A percentile compares a stretch with the other conserved stretches of the same genome.
Evolutionary conservation across 2,113 vertebrate species (phyloP).

Genomic region (Struthidea cinerea): DNA sequence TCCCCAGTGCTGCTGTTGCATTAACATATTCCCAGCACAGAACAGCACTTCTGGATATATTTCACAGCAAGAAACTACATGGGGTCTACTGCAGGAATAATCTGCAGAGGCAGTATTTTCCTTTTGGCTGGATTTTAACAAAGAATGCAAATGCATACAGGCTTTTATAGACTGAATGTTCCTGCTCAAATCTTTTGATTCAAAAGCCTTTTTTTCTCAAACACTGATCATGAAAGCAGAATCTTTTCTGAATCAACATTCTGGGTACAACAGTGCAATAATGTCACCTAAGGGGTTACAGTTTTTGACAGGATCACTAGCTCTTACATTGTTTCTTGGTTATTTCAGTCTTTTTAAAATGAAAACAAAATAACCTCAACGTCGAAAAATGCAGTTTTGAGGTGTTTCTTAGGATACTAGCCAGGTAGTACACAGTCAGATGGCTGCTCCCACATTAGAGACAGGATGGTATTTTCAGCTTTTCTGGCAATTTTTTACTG

Average conservation of each 20-base stretch:
- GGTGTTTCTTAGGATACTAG: background rate
- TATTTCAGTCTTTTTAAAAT: background rate
- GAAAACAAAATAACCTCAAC: background rate
- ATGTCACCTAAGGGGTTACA: background rate
- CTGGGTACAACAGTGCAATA: background rate
- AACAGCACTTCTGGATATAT: background rate
- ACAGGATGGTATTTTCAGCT: background rate
- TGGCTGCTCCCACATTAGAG: background rate
- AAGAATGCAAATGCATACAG: background rate
- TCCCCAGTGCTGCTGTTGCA: background rate
- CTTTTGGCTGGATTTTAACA: background rate
- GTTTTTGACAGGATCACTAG: background rate
- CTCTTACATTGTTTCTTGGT: background rate
- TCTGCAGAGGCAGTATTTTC: conserved; percentile 19
- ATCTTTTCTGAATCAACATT: background rate
- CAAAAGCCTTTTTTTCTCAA: conserved; percentile 1
- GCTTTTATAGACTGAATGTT: background rate
- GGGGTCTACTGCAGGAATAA: background rate
- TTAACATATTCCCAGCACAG: background rate
- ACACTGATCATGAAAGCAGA: background rate
- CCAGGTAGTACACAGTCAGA: background rate
- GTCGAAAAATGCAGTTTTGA: background rate
- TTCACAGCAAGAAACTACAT: background rate
- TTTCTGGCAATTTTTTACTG: background rate
- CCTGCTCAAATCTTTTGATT: background rate